These are phyloP conservation scores for Rhodeus uyekii DNA, from an alignment of 2,797 vertebrate genomes.

Conservation along the genomic window DNA sequence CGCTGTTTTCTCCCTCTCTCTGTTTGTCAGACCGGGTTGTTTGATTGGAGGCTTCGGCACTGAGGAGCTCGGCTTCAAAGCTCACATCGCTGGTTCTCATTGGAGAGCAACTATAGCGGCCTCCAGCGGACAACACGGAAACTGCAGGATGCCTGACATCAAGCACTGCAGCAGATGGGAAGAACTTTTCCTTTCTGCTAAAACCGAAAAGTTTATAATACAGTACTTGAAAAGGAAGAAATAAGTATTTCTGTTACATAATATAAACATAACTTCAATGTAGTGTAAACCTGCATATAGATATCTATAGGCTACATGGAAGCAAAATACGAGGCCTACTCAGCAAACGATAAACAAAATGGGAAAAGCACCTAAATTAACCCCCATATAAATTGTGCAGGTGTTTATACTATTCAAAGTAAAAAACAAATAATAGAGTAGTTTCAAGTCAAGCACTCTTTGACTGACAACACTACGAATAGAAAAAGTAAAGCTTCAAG, in stretches of 20 bases:
- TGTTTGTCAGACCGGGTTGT: constrained; percentile 36
- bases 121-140: constrained; percentile 41
- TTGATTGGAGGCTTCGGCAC: constrained; percentile 36
- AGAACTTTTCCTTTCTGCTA: not conserved
- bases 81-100: too few species aligned
- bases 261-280: not conserved
- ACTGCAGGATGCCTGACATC: constrained; percentile 1
- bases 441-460: not conserved
- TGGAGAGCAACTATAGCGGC: not conserved
- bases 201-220: not conserved
- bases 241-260: too few species aligned
- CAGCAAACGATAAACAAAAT: not conserved
- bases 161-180: not conserved
- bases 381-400: not conserved
- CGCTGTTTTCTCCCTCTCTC: not conserved
- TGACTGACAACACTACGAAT: not conserved
- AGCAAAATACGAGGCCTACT: not conserved
- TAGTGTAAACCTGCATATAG: not conserved
- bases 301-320: too few species aligned
- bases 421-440: not conserved
- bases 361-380: not conserved
- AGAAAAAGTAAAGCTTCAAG: not conserved
- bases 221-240: not conserved
- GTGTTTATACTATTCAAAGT: not conserved
- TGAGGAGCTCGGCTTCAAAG: constrained; percentile 34